Evolutionary conservation across 2,113 vertebrate species (phyloP).

Genomic region (Aplodontia rufa): DNA sequence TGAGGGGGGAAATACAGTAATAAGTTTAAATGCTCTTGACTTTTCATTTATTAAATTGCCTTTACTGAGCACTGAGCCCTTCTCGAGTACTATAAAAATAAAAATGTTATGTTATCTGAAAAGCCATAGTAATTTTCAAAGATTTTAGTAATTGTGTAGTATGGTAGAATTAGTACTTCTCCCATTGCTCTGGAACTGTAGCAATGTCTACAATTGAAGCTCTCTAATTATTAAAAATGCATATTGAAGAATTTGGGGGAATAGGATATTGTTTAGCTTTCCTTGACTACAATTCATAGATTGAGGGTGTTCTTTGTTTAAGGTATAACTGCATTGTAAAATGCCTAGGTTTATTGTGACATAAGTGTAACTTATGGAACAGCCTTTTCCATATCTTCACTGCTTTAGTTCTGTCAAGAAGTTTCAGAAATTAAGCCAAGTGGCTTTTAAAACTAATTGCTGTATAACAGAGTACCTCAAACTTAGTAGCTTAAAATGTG

Average conservation of each 20-base stretch:
- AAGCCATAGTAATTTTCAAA: conserved; percentile 27
- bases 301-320: background rate
- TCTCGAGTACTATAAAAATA: conserved; percentile 35
- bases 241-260: background rate
- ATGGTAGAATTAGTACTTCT: background rate
- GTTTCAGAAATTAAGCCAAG: background rate
- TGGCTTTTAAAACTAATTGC: conserved; percentile 37
- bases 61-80: conserved; percentile 7
- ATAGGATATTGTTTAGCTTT: background rate
- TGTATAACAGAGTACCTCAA: conserved; percentile 22
- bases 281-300: background rate
- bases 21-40: background rate
- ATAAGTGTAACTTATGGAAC: background rate
- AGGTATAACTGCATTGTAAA: background rate
- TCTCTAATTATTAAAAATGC: background rate
- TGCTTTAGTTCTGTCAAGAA: background rate
- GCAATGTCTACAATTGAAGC: conserved; percentile 19
- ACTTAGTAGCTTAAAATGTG: background rate
- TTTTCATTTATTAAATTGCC: conserved; percentile 32
- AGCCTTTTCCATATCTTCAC: background rate
- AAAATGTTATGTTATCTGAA: background rate
- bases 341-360: conserved; percentile 23
- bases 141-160: background rate
- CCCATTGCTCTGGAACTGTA: background rate
- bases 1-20: background rate